A percentile compares a stretch with the other conserved stretches of the same genome.
Evolutionary conservation across 2,888 invertebrate species (phyloP).

Genomic region (Rotaria socialis): DNA sequence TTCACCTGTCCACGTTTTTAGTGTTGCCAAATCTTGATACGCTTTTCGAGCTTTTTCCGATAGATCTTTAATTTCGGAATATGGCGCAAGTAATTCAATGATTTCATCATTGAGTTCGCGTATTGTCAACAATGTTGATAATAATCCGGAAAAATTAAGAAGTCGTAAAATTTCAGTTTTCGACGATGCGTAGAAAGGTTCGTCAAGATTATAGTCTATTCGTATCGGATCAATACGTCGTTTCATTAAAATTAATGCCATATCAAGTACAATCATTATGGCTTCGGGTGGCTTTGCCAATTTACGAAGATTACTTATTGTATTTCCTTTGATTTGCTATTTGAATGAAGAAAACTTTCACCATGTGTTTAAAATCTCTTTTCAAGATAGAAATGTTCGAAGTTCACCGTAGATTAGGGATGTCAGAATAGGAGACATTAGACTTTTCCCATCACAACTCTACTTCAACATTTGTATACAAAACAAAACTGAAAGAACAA

Average conservation of each 20-base stretch:
- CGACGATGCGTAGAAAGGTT: neutral
- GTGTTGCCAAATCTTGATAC: conserved; percentile 75
- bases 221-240: conserved; percentile 53
- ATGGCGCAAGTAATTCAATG: conserved; percentile 57
- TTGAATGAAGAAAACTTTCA: neutral
- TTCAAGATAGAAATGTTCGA: no score
- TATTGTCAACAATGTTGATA: neutral
- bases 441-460: no score
- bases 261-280: conserved; percentile 59
- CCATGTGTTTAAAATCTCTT: neutral
- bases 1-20: conserved; percentile 82
- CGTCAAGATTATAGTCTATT: neutral
- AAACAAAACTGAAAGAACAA: no score
- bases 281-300: conserved; percentile 59
- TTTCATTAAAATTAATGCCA: conserved; percentile 56
- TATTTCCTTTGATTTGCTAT: conserved; percentile 15
- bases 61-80: conserved; percentile 58
- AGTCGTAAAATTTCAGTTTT: neutral
- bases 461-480: no score
- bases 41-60: conserved; percentile 56
- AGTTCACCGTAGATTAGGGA: no score
- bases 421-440: no score
- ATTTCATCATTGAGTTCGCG: conserved; percentile 57
- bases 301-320: conserved; percentile 49
- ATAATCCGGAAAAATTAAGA: neutral